Base-by-base conservation (phyloP, 30 jellyfish, hydroid and myxozoan species). In the Turritopsis rubra region DNA sequence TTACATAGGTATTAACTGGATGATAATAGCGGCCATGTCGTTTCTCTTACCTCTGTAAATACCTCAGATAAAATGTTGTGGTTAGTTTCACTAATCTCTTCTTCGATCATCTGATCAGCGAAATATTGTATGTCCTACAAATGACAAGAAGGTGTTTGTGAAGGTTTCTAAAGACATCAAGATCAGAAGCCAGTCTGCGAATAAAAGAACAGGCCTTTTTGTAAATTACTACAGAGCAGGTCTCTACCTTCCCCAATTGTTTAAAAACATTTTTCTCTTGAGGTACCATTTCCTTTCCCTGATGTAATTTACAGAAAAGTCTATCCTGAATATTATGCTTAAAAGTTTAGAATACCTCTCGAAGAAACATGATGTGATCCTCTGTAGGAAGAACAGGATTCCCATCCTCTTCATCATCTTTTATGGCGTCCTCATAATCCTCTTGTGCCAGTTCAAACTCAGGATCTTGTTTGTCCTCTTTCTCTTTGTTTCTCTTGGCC, bases 361-460 rank as follows among this genome's bases (percentile, higher is more conserved):
- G 53, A 13, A 74, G 41, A 74, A 74, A n/a, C 82, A 74, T 74
- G 53, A 74, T 74, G 54, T 74, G 82, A 24, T 26, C 65, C 24
- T 74, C 82, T 24, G 13, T 22, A 16, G 28, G 65, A 20, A 71
- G 53, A 74, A 30, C 82, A 74, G 24, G 21, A 18, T 16, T 21
- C 41, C 72, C 82, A 74, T 74, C 82, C 24, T 74, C 65, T n/a
- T 74, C 65, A 21, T 23, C 82, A 74, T 24, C 65, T 22, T 8
- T 66, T 3, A 66, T 66, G 65, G 65, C 82, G 60, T 74, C 82
- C 7, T 74, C 82, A 9, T 23, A n/a, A 27, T 68, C 77, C 30
- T 68, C 77, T 23, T 1, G 28, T 19, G 21, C 30, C 30, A 68
- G 17, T n/a, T 7, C 77, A 68, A 68, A 68, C 21, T 68, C 77